Evolutionary conservation across 2,888 invertebrate genomes (phyloP).

Genomic region (Trypoxylon attenuatum): DNA sequence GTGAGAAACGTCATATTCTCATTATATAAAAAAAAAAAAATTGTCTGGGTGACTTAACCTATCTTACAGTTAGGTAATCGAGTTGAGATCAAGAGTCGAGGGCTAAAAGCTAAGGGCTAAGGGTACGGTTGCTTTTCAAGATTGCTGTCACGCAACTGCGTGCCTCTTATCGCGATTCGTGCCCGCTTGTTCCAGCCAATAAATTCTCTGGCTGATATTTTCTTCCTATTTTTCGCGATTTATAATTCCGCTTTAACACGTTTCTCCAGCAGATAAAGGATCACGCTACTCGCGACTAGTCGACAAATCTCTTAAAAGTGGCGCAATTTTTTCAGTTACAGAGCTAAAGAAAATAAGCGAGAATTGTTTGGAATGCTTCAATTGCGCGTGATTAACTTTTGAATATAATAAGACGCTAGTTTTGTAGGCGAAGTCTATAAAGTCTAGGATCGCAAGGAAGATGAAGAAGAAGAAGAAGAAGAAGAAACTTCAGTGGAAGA

Average conservation of each 20-base stretch:
- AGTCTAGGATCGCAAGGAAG: conserved; percentile 3
- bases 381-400: conserved; percentile 32
- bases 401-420: neutral
- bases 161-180: conserved; percentile 32
- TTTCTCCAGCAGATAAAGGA: conserved; percentile 30
- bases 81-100: conserved; percentile 20
- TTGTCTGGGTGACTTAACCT: conserved; percentile 16
- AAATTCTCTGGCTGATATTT: conserved; percentile 37
- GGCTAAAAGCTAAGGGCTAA: no score
- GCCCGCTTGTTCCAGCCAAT: conserved; percentile 18
- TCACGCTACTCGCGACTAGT: conserved; percentile 24
- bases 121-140: no score
- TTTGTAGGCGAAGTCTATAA: conserved; percentile 2
- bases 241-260: conserved; percentile 42
- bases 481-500: no score
- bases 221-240: conserved; percentile 35
- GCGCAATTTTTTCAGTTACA: no score
- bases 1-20: no score
- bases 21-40: no score
- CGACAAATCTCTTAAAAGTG: neutral
- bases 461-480: no score
- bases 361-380: no score
- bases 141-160: conserved; percentile 49
- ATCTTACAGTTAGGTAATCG: conserved; percentile 20
- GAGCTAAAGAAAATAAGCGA: conserved; percentile 21